Evolutionary conservation across 2,888 invertebrate species (phyloP), one percentile per base, ranked within the genome.

Genomic region (Epirrita christyi): DNA sequence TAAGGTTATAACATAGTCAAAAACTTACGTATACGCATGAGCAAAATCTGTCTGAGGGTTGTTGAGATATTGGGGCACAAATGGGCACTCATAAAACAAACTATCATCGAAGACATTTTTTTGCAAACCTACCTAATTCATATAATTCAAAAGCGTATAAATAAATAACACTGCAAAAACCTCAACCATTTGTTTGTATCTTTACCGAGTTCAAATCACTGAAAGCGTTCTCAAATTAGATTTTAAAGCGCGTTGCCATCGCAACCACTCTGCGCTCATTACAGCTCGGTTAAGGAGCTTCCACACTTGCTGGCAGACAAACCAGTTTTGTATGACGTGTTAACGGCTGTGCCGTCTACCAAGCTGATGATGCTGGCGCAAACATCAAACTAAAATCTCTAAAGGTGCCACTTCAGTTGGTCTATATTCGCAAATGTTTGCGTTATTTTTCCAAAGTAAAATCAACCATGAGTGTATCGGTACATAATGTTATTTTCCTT

Each of bases 181-280:
- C 46, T 11, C 14, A 36, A 42, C 34, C 14, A 21, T 46, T 51
- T 54, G 34, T 51, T 40, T 37, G 38, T 53, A 37, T 36, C 52
- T 52, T 42, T 15, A 36, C 47, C 11, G 55, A 68, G 67, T 65
- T 67, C 56, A 64, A 66, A 72, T 67, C 67, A 62, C 62, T 65
- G 67, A 68, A 69, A 71, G 65, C 68, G 65, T 72, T 71, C 59
- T 62, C 66, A 75, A 75, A 73, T 73, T 66, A 71, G 72, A 73
- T 72, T 76, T 71, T 68, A 72, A 71, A 68, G 64, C 70, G 55
- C 62, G 61, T 51, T 53, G 57, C 64, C 64, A 66, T 70, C 66
- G 68, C 68, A 65, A 69, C 66, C 73, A 65, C 72, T 76, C 69
- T 66, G 67, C 72, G 68, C 71, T 73, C 69, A 74, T 74, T 73